Evolutionary conservation across 2,113 vertebrate genomes (phyloP).

Genomic region (Balaeniceps rex): DNA sequence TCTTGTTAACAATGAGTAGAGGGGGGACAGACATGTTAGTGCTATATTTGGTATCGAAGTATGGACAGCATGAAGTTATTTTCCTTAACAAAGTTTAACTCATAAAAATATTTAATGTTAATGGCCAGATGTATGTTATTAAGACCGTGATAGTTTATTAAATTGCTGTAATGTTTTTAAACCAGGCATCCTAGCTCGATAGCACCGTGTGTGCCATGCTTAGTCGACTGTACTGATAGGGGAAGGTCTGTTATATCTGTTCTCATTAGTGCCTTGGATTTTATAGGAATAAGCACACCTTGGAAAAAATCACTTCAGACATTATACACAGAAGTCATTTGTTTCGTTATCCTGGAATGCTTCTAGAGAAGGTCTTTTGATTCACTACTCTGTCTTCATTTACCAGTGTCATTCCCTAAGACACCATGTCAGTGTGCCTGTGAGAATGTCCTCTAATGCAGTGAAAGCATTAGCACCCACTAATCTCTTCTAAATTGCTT

Average conservation of each 20-base stretch:
- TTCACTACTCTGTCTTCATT: neutral
- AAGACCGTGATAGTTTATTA: neutral
- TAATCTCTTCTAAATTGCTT: slow-evolving; percentile 25
- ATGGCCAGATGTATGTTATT: neutral
- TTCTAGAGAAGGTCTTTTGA: neutral
- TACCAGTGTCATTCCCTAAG: neutral
- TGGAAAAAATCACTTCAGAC: neutral
- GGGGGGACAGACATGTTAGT: neutral
- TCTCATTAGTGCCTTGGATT: neutral
- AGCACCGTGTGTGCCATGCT: neutral
- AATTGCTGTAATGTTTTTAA: neutral
- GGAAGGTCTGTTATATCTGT: neutral
- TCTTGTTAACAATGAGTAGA: neutral
- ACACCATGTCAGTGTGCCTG: neutral
- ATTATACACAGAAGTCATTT: neutral
- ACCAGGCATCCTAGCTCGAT: neutral
- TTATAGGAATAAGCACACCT: neutral
- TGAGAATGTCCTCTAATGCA: neutral
- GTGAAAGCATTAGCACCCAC: neutral
- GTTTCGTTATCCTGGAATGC: neutral
- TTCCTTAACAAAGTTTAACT: neutral
- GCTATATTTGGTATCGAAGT: neutral
- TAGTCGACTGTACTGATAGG: neutral
- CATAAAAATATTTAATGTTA: neutral
- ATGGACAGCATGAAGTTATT: neutral